Evolutionary conservation across 92 coral and sea anemone species (phyloP), one percentile per base, ranked within the genome.

Genomic region (Actinostola sp.): DNA sequence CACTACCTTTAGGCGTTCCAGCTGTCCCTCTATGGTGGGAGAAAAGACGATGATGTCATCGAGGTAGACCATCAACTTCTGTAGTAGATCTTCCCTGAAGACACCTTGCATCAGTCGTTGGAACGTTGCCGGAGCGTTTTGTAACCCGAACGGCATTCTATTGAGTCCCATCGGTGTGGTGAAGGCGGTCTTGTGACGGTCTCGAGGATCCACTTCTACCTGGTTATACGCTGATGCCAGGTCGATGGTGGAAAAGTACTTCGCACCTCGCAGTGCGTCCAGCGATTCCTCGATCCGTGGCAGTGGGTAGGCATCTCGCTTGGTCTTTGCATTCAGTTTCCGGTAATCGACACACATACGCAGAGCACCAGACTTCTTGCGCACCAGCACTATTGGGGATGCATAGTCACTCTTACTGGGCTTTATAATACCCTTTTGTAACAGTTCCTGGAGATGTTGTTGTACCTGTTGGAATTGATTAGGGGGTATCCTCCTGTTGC

Each of bases 341-440:
- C 91, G 63, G 61, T 80, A 80, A 71, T 81, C 91, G 19, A 86
- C 83, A 8, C 91, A 80, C 76, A 75, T 55, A 17, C 83, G 50
- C 70, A 86, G 76, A 32, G 80, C 67, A 1, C 80, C 91, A 70
- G 48, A 49, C 53, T 79, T 79, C 78, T 85, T 85, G 21, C 82
- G 78, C 8, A 85, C 89, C 1, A 80, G 82, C 17, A 80, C 86
- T 3, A 85, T 80, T 0, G 81, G 84, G 9, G 89, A 78, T 14
- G 81, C 84, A 27, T 78, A 78, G 76, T 84, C 68, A 16, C 89
- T 85, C 32, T 80, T 57, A 52, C 71, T 78, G 10, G 61, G 63
- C 14, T 24, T 0, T 36, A 68, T 61, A 1, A 68, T 51, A n/a
- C 84, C 67, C 48, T 71, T 55, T 26, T 72, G 33, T 23, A 72